Evolutionary conservation across 2,797 vertebrate species (phyloP).

Genomic region (Ibycter americanus): DNA sequence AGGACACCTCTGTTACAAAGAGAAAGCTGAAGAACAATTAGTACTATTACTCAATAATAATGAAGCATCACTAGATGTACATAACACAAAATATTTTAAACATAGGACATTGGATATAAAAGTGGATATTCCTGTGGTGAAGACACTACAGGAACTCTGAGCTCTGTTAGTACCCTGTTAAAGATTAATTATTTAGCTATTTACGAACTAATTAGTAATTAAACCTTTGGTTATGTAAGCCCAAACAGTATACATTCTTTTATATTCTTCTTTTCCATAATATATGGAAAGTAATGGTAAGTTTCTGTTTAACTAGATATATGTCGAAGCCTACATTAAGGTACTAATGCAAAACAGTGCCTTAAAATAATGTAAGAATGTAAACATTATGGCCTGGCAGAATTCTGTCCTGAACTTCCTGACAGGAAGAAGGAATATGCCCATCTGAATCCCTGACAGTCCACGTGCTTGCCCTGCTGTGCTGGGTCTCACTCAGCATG

Average conservation of each 20-base stretch:
- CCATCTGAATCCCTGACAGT: background rate
- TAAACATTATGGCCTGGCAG: background rate
- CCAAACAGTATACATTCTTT: background rate
- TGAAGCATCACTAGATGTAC: background rate
- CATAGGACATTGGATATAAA: background rate
- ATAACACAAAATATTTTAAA: background rate
- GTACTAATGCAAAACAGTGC: background rate
- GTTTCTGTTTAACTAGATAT: background rate
- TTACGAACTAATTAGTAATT: background rate
- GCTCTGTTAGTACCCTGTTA: background rate
- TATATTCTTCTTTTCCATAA: background rate
- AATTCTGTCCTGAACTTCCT: background rate
- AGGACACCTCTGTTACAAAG: background rate
- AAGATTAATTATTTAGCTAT: background rate
- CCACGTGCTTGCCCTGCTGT: background rate
- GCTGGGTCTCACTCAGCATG: background rate
- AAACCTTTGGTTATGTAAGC: background rate
- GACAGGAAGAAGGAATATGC: background rate
- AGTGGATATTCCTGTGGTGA: background rate
- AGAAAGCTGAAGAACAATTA: background rate
- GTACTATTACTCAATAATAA: background rate
- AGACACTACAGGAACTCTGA: background rate
- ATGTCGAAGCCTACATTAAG: background rate
- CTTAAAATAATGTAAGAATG: background rate
- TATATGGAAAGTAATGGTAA: background rate